Evolutionary conservation across 2,888 invertebrate species (phyloP), one percentile per base, ranked within the genome.

Genomic region (Macrosoma leucophasiata): DNA sequence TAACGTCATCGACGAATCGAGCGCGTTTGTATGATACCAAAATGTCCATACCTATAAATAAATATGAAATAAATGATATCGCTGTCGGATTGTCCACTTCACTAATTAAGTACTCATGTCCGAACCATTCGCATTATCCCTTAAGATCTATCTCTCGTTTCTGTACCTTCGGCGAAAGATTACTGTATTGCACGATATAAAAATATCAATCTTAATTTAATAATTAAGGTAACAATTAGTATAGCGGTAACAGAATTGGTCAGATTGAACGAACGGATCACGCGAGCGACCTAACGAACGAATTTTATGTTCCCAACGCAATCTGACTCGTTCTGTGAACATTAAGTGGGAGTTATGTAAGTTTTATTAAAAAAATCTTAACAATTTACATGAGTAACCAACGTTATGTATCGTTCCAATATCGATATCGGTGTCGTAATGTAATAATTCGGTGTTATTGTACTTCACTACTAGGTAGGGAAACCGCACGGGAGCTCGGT

Each of bases 31-130:
- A n/a, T n/a, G n/a, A n/a, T 56, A 52, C 56, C 36, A 61, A 59
- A 59, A 58, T 70, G 71, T 73, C 70, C 70, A 70, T 63, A 68
- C 63, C 65, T 66, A 65, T 58, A 62, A 48, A 58, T 63, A 62
- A 61, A 58, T 53, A 36, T 58, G 48, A 53, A 49, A 55, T 57
- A 61, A 53, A 54, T 45, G 39, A 43, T 48, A 54, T 69, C 62
- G 65, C 71, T 71, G 69, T 78, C 66, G 66, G 69, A 64, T 68
- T 69, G 65, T 72, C 67, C 61, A 61, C 49, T 64, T 64, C 41
- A 50, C 50, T 62, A 60, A 55, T 59, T 43, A 55, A 47, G 46
- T 62, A 62, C 60, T 55, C 62, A 48, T 68, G 50, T 67, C 69
- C 65, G 60, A 59, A 70, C 55, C 59, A 59, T 58, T 57, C 57